Base-by-base conservation (phyloP, 1,140 invertebrate species). In the Sinella curviseta region DNA sequence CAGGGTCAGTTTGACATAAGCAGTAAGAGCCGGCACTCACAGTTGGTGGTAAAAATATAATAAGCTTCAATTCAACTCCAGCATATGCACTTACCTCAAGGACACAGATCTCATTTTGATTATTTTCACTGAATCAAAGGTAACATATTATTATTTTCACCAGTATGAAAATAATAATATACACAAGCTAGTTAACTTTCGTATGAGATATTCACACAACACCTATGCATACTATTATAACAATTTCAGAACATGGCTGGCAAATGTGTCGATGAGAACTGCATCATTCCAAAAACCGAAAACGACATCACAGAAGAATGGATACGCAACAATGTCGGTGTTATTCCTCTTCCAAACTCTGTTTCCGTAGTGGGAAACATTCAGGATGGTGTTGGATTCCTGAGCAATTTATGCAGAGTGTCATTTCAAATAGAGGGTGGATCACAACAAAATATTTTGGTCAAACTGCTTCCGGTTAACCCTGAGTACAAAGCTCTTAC, bases 391-490 rank as follows among this genome's bases (percentile, higher is more conserved):
- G 24, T 70, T 35, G 80, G 80, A 4, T 81, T 76, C 33, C 60
- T 81, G 1, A 81, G 80, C 54, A 60, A 78, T 74, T 8, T 81
- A 30, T 0, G 65, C 31, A 33, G 80, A 57, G 36, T 82, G 1
- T 28, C 60, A 12, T 82, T 78, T 65, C 20, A 79, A n/a, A 39
- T 28, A 4, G 67, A 33, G n/a, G n/a, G 78, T 79, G 0, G 16
- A 36, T 34, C 26, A 75, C 2, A 1, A 60, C n/a, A 33, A 1
- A 60, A 77, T 12, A 34, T 82, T 74, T 60, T 82, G 31, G 73
- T 82, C 28, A 82, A 82, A 54, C 20, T 82, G 1, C 74, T 82
- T 0, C 81, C 81, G 1, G 28, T 0, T 31, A 74, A 76, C 28
- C 17, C 17, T 2, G 39, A 36, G 28, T 24, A 39, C 36, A 12